Conservation (phyloP, 2,797 vertebrate species). For the Orestias chungarensis region DNA sequence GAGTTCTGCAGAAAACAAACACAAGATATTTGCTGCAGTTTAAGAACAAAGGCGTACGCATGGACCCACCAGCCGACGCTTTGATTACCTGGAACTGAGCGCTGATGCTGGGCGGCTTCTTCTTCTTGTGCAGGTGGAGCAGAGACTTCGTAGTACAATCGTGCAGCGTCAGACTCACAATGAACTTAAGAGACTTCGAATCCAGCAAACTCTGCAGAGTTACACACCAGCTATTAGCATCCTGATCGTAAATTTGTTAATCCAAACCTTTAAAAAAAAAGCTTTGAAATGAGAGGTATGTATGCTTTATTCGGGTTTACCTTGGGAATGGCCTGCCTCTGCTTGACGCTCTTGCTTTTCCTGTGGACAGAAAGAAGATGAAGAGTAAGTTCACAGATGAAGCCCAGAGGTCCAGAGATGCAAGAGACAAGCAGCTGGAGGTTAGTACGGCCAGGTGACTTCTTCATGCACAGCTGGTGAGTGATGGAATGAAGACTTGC, state of each 20-base stretch:
- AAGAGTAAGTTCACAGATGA: slow-evolving; percentile 51
- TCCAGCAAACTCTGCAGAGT: slow-evolving; percentile 89
- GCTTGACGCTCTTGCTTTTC: slow-evolving; percentile 89
- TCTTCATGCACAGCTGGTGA: slow-evolving; percentile 70
- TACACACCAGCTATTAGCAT: neutral
- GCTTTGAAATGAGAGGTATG: neutral
- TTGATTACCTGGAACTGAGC: slow-evolving; percentile 94
- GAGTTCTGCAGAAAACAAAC: slow-evolving; percentile 82
- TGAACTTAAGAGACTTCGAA: slow-evolving; percentile 92
- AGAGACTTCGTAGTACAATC: slow-evolving; percentile 96
- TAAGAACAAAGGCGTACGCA: neutral
- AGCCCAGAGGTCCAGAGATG: neutral
- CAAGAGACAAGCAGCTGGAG: slow-evolving; percentile 21
- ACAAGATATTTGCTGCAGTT: neutral
- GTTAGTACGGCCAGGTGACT: slow-evolving; percentile 61
- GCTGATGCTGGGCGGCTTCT: slow-evolving; percentile 96
- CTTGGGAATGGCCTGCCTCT: slow-evolving; percentile 96
- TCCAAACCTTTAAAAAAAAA: neutral
- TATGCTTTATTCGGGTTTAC: slow-evolving; percentile 70
- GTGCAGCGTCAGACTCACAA: slow-evolving; percentile 91
- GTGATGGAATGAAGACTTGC: slow-evolving; percentile 60
- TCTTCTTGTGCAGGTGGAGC: slow-evolving; percentile 97
- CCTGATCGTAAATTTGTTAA: neutral
- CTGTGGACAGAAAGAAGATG: slow-evolving; percentile 73
- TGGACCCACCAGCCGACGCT: neutral